phyloP scores from a whole-genome alignment of 2,888 invertebrate species.

The Apoderus coryli region DNA sequence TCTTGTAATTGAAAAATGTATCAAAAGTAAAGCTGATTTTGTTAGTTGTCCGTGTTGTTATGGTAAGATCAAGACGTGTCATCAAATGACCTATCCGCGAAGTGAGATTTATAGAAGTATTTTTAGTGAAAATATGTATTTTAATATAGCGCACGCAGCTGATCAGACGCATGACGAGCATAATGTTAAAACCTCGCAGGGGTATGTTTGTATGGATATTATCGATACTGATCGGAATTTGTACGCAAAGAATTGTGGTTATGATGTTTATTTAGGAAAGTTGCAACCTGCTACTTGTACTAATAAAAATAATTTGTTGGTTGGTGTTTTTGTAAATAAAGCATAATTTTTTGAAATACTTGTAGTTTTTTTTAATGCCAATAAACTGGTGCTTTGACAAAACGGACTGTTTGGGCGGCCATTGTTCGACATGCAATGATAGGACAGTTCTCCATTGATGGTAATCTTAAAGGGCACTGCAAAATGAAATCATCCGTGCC shows the following conservation, averaged over 20 bases:
- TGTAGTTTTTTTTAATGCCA: too few relatives aligned
- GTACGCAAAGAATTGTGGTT: slow-evolving; percentile 61
- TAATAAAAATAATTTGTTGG: slow-evolving; percentile 79
- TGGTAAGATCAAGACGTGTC: slow-evolving; percentile 71
- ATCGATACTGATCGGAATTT: slow-evolving; percentile 76
- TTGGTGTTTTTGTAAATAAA: slow-evolving; percentile 40
- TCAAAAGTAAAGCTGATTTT: slow-evolving; percentile 61
- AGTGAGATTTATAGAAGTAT: slow-evolving; percentile 43
- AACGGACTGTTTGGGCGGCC: too few relatives aligned
- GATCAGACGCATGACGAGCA: slow-evolving; percentile 78
- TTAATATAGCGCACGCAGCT: slow-evolving; percentile 76
- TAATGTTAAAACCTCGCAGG: slow-evolving; percentile 56
- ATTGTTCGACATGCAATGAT: too few relatives aligned
- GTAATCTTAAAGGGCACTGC: too few relatives aligned
- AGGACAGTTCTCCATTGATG: too few relatives aligned
- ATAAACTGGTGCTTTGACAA: too few relatives aligned
- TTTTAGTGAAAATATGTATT: slow-evolving; percentile 40
- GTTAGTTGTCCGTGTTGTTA: slow-evolving; percentile 91
- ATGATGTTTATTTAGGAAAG: slow-evolving; percentile 59
- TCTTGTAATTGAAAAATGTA: slow-evolving; percentile 74
- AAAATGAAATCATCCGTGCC: too few relatives aligned
- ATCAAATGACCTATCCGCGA: slow-evolving; percentile 68
- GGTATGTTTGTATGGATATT: slow-evolving; percentile 73
- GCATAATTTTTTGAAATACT: too few relatives aligned
- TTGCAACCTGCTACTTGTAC: slow-evolving; percentile 72